phyloP scores from a whole-genome alignment of 2,888 invertebrate species.

The Tipula lateralis region DNA sequence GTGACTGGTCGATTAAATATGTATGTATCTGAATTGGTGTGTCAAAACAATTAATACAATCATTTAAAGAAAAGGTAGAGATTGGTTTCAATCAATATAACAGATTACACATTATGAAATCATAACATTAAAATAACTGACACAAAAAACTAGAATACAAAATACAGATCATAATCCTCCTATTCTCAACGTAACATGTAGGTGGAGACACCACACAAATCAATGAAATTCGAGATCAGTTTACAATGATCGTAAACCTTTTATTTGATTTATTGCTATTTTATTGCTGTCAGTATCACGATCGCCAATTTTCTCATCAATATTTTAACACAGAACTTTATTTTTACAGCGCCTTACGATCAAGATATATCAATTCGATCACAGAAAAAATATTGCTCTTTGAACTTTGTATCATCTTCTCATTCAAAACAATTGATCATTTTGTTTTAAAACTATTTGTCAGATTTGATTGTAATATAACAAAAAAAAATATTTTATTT shows the following conservation, averaged over 20 bases:
- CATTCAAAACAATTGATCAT: background rate
- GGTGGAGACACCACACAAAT: background rate
- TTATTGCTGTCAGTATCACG: constrained; percentile 11
- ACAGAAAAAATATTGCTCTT: background rate
- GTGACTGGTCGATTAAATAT: background rate
- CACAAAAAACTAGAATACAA: background rate
- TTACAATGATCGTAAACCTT: background rate
- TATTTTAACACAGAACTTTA: background rate
- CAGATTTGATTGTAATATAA: background rate
- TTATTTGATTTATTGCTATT: background rate
- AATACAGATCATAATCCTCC: background rate
- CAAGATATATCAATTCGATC: background rate
- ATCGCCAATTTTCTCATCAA: constrained; percentile 2
- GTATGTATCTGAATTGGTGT: background rate
- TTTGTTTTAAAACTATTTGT: background rate
- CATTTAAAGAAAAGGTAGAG: background rate
- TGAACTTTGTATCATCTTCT: background rate
- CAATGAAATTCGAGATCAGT: background rate
- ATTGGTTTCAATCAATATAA: background rate
- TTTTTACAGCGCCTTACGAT: background rate
- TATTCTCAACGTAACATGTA: background rate
- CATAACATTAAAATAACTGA: background rate
- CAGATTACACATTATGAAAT: background rate
- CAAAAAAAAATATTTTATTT: background rate
- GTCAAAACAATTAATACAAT: background rate